Evolutionary conservation across 2,888 invertebrate species (phyloP).

Genomic region (Argyresthia goedartella): DNA sequence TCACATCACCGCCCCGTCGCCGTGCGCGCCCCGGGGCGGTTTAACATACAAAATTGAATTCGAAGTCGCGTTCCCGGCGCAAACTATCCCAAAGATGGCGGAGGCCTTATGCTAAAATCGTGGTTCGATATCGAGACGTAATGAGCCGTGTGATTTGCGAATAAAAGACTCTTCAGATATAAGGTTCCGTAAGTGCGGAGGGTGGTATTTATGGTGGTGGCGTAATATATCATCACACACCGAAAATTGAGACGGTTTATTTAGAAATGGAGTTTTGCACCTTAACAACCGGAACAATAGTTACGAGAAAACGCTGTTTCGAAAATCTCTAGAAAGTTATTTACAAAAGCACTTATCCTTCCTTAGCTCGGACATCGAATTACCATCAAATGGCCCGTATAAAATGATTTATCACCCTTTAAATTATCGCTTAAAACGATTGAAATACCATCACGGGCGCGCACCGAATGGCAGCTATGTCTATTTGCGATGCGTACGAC

Average conservation of each 20-base stretch:
- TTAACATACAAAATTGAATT: constrained; percentile 53
- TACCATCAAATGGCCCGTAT: not conserved
- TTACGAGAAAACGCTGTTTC: too few species aligned
- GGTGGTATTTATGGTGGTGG: too few species aligned
- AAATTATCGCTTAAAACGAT: constrained; percentile 5
- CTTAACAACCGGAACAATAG: too few species aligned
- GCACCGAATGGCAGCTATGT: not conserved
- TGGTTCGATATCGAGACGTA: not conserved
- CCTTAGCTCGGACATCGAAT: not conserved
- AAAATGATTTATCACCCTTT: constrained; percentile 1
- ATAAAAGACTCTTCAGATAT: not conserved
- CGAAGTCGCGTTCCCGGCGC: constrained; percentile 39
- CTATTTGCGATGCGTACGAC: constrained; percentile 17
- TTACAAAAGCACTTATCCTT: not conserved
- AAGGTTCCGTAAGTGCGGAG: not conserved
- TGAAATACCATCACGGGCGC: constrained; percentile 3
- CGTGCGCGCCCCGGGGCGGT: constrained; percentile 1
- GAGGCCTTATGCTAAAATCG: constrained; percentile 1
- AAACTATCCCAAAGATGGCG: constrained; percentile 43
- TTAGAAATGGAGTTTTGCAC: too few species aligned
- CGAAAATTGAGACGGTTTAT: too few species aligned
- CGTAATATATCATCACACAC: too few species aligned
- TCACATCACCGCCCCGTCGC: too few species aligned
- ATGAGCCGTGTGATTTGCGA: constrained; percentile 2
- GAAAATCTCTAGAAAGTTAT: too few species aligned